These are phyloP conservation scores for Myiozetetes cayanensis DNA, from an alignment of 2,113 vertebrate species.

Conservation along the genomic window DNA sequence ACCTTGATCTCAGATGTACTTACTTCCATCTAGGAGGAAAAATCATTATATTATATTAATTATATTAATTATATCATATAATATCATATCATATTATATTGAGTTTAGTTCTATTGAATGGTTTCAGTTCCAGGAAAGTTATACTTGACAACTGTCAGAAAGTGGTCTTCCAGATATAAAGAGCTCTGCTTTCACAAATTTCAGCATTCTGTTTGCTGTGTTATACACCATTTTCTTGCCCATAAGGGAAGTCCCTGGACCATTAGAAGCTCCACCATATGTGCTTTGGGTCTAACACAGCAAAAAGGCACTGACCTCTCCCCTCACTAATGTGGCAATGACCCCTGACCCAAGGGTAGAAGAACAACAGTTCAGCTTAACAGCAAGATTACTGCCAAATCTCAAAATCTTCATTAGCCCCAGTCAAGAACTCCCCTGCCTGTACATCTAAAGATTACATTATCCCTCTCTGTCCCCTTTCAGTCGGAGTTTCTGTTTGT, in stretches of 20 bases:
- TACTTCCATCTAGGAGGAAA: neutral
- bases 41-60: neutral
- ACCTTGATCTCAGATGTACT: neutral
- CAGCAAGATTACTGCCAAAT: neutral
- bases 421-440: neutral
- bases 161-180: neutral
- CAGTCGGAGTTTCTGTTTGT: neutral
- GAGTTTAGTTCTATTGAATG: neutral
- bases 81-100: neutral
- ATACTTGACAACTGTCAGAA: neutral
- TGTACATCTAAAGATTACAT: neutral
- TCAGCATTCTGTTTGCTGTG: neutral
- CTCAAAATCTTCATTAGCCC: neutral
- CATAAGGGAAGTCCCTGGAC: neutral
- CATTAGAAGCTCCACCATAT: neutral
- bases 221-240: neutral
- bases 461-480: neutral
- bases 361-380: neutral
- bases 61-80: no score
- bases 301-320: neutral
- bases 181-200: neutral
- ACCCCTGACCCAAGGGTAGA: neutral
- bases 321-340: neutral
- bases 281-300: neutral
- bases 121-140: neutral